Evolutionary conservation across 2,888 invertebrate genomes (phyloP).

Genomic region (Endomychus coccineus): DNA sequence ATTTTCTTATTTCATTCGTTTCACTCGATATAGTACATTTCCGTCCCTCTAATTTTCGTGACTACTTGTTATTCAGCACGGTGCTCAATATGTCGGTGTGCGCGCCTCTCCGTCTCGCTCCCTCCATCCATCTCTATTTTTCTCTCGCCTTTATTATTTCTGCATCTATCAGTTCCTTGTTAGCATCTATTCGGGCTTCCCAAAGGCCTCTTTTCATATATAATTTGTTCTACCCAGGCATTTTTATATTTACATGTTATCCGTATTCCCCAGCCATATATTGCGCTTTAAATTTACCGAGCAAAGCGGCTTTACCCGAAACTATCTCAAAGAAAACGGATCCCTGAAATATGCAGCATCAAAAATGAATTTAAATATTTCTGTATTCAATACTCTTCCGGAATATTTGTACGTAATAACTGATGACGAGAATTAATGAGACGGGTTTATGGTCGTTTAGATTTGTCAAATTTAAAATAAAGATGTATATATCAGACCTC

Average conservation of each 20-base stretch:
- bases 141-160: constrained; percentile 36
- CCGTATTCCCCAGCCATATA: constrained; percentile 30
- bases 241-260: constrained; percentile 37
- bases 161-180: constrained; percentile 39
- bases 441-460: too few relatives aligned
- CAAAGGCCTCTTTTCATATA: constrained; percentile 30
- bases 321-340: too few relatives aligned
- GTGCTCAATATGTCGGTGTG: constrained; percentile 22
- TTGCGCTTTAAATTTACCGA: too few relatives aligned
- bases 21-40: constrained; percentile 32
- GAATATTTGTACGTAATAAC: too few relatives aligned
- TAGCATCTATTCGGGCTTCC: constrained; percentile 33
- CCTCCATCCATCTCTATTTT: constrained; percentile 24
- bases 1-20: constrained; percentile 31
- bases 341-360: too few relatives aligned
- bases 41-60: constrained; percentile 33
- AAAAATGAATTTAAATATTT: too few relatives aligned
- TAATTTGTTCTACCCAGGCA: constrained; percentile 33
- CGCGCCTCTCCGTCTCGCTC: constrained; percentile 19
- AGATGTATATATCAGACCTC: too few relatives aligned
- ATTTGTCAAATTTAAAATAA: too few relatives aligned
- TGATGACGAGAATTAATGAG: too few relatives aligned
- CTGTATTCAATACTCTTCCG: too few relatives aligned
- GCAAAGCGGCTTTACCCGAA: too few relatives aligned
- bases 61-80: constrained; percentile 38